Evolutionary conservation across 2,797 vertebrate genomes (phyloP).

Genomic region (Gephyroberyx darwinii): DNA sequence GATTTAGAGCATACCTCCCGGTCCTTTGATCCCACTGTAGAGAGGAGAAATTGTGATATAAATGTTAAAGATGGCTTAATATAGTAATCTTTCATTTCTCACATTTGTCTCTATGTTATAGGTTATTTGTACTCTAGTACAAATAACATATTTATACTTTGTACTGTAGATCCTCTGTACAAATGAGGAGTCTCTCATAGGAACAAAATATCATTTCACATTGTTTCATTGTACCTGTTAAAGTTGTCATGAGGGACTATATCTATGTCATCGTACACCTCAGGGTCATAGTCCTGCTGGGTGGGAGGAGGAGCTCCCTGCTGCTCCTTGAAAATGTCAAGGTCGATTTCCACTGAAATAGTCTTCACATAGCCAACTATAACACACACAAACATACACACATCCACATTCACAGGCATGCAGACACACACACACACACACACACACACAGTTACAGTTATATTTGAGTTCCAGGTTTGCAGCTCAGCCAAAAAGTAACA

Average conservation of each 20-base stretch:
- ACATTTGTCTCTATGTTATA: too few species aligned
- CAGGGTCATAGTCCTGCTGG: slow-evolving; percentile 76
- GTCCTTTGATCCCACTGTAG: slow-evolving; percentile 76
- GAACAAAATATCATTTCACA: slow-evolving; percentile 10
- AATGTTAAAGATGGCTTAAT: background rate
- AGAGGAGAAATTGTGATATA: slow-evolving; percentile 30
- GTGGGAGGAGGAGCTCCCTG: slow-evolving; percentile 15
- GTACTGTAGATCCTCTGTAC: too few species aligned
- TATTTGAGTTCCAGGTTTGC: background rate
- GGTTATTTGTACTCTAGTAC: background rate
- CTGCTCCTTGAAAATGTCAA: slow-evolving; percentile 83
- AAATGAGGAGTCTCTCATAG: background rate
- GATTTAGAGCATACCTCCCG: slow-evolving; percentile 81
- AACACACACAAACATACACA: slow-evolving; percentile 18
- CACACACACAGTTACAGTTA: too few species aligned
- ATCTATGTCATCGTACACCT: slow-evolving; percentile 91
- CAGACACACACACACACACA: background rate
- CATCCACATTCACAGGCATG: background rate
- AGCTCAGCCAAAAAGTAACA: background rate
- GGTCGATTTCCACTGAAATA: slow-evolving; percentile 88
- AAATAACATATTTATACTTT: too few species aligned
- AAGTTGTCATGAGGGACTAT: slow-evolving; percentile 68
- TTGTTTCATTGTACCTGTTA: slow-evolving; percentile 61
- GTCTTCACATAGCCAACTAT: slow-evolving; percentile 95
- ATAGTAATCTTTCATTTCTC: background rate